These are phyloP conservation scores for Catostomus latipinnis DNA, from an alignment of 2,797 vertebrate genomes.

Conservation along the genomic window DNA sequence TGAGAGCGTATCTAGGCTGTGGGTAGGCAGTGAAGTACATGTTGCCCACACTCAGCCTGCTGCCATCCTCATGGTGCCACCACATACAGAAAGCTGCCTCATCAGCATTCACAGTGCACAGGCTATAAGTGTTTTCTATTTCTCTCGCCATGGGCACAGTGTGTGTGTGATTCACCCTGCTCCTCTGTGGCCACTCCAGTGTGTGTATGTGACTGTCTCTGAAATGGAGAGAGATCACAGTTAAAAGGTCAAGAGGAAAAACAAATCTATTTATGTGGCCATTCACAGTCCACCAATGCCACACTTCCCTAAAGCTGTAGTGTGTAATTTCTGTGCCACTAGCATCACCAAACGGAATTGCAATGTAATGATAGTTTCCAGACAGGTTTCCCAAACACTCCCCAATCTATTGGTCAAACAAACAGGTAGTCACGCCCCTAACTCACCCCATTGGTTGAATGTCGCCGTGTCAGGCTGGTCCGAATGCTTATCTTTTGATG, in stretches of 20 bases:
- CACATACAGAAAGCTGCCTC: conserved; percentile 69
- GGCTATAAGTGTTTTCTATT: conserved; percentile 66
- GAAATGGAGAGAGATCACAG: conserved; percentile 28
- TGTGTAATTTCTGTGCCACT: no score
- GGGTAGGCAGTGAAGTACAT: conserved; percentile 68
- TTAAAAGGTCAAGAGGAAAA: conserved; percentile 48
- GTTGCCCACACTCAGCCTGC: conserved; percentile 73
- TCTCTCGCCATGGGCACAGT: conserved; percentile 60
- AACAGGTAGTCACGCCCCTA: no score
- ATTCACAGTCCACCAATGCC: conserved; percentile 69
- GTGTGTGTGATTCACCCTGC: conserved; percentile 68
- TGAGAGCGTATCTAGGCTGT: conserved; percentile 63
- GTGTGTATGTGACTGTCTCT: conserved; percentile 51
- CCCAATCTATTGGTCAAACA: no score
- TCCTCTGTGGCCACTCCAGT: conserved; percentile 32
- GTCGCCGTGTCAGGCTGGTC: no score
- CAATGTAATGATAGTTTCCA: no score
- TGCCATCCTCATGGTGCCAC: conserved; percentile 65
- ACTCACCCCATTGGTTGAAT: no score
- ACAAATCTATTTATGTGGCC: conserved; percentile 78
- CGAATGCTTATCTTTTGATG: conserved; percentile 57
- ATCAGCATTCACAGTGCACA: conserved; percentile 76
- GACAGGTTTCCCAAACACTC: no score
- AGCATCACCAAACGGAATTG: background rate
- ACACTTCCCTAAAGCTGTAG: conserved; percentile 5